Conservation (phyloP, 2,113 vertebrate genomes). For the Petroica traversi region DNA sequence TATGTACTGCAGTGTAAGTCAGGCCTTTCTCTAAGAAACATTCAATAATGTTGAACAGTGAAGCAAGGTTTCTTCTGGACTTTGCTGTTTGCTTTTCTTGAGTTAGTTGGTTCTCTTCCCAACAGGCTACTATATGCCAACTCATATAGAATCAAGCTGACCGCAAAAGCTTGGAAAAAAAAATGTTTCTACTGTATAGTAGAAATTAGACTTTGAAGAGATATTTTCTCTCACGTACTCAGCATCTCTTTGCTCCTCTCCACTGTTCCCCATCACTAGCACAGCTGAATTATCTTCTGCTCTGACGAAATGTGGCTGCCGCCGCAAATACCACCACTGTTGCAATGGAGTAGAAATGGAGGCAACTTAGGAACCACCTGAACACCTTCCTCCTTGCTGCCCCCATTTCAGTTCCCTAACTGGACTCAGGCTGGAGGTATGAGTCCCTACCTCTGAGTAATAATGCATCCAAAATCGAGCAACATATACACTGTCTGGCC, state of each 20-base stretch:
- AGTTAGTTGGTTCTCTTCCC: not conserved
- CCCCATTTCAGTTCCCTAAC: not conserved
- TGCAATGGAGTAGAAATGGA: not conserved
- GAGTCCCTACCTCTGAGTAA: not conserved
- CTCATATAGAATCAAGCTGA: not conserved
- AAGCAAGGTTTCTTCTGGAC: not conserved
- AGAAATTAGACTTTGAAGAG: not conserved
- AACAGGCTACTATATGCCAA: not conserved
- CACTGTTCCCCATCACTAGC: not conserved
- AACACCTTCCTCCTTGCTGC: not conserved
- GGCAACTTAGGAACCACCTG: not conserved
- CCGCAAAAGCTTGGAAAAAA: not conserved
- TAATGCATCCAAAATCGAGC: not conserved
- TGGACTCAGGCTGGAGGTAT: not conserved
- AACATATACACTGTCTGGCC: not conserved
- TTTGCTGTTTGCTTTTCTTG: not conserved
- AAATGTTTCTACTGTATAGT: not conserved
- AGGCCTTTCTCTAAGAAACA: not conserved
- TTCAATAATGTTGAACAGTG: not conserved
- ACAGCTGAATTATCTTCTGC: not conserved
- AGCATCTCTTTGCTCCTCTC: not conserved
- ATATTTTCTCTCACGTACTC: not conserved
- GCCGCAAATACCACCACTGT: not conserved
- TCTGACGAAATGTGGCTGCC: not conserved
- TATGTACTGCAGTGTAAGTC: not conserved